Base-by-base conservation (phyloP, 2,888 invertebrate genomes). In the Mactromeris polynyma region DNA sequence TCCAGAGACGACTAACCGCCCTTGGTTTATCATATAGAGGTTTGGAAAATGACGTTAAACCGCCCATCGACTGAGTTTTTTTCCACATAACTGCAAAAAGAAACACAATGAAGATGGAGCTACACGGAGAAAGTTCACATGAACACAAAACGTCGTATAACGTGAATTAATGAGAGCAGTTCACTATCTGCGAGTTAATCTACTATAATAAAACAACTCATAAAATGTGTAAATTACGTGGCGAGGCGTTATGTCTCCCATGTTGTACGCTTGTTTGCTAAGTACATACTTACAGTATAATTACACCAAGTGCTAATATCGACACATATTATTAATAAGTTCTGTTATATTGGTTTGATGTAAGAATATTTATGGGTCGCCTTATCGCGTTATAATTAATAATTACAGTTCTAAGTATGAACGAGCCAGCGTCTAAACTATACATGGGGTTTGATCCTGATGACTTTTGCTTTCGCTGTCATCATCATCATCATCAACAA, bases 261-360 rank as follows among this genome's bases (percentile, higher is more conserved):
- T 2, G 9, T 33, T 36, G 14, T 33, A 36, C 26, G 73, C 19
- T 73, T 73, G 73, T 73, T 17, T 33, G n/a, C 21, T 33, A 73
- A 73, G 73, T 73, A 17, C 73, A 73, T 33, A 73, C 73, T 73
- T 73, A 33, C 0, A 26, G 36, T 11, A 36, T 73, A 73, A 73
- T 73, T 73, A 73, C 36, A 33, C 31, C 3, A 73, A 33, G 73
- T 73, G 73, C 36, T 73, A 73, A 73, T 73, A 73, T 36, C 73
- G 33, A 36, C 73, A 73, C 36, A 73, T 73, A n/a, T 33, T 73
- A 33, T 73, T 33, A 33, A 73, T 73, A 73, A 73, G 9, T 73
- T 36, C 33, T 17, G 36, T 33, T 19, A 33, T 73, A 73, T 36
- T 31, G 19, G 36, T 26, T 9, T n/a, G n/a, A 26, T 26, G 26